A percentile compares a stretch with the other conserved stretches of the same genome.
phyloP scores from a whole-genome alignment of 2,113 vertebrate species.

The human region GRCh38 chr14:93628001-93628500 shows the following conservation, averaged over 20 bases:
- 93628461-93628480: background rate
- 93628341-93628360: background rate
- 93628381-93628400: background rate
- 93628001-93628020: too few species aligned
- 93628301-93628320: background rate
- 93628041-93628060: too few species aligned
- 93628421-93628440: accelerated
- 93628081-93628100: background rate
- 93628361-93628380: background rate
- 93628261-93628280: background rate
- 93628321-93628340: background rate
- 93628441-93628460: background rate
- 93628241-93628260: background rate
- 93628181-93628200: background rate
- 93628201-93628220: background rate
- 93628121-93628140: background rate
- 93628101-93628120: background rate
- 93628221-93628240: background rate
- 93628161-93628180: background rate
- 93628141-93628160: background rate
- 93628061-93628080: background rate
- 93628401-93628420: background rate
- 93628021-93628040: too few species aligned
- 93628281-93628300: background rate
- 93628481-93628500: background rate